Percentiles rank a stretch among this genome's conserved stretches.
These are phyloP conservation scores for Hypolimnas misippus DNA, from an alignment of 2,888 invertebrate genomes.

Conservation along the genomic window DNA sequence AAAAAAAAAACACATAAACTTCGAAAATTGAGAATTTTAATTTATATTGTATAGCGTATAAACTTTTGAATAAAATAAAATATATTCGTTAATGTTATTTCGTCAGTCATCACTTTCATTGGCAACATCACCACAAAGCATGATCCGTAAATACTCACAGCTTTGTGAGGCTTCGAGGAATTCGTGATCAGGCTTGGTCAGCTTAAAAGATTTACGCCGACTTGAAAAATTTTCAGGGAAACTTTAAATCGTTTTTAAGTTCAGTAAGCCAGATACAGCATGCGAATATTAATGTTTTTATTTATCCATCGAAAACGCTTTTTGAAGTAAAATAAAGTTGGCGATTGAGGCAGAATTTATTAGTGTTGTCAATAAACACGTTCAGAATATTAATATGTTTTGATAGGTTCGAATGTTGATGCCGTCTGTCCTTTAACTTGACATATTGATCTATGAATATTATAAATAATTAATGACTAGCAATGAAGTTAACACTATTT, in stretches of 20 bases:
- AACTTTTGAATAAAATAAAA: not conserved
- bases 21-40: too few species aligned
- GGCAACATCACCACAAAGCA: slow-evolving; percentile 8
- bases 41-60: too few species aligned
- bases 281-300: slow-evolving; percentile 25
- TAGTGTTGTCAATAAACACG: not conserved
- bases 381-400: not conserved
- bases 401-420: not conserved
- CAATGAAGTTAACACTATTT: too few species aligned
- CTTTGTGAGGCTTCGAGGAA: slow-evolving; percentile 15
- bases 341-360: not conserved
- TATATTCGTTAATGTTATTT: not conserved
- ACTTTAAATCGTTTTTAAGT: slow-evolving; percentile 35
- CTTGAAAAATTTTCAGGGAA: slow-evolving; percentile 34
- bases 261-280: slow-evolving; percentile 24
- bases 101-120: not conserved
- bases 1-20: too few species aligned
- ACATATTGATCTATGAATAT: not conserved
- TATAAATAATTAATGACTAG: too few species aligned
- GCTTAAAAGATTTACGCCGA: slow-evolving; percentile 24
- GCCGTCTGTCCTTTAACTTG: not conserved
- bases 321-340: not conserved
- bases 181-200: slow-evolving; percentile 27
- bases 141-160: slow-evolving; percentile 20
- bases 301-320: not conserved